Evolutionary conservation across 2,797 vertebrate species (phyloP), one percentile per base, ranked within the genome.

Genomic region (Anomalospiza imberbis): DNA sequence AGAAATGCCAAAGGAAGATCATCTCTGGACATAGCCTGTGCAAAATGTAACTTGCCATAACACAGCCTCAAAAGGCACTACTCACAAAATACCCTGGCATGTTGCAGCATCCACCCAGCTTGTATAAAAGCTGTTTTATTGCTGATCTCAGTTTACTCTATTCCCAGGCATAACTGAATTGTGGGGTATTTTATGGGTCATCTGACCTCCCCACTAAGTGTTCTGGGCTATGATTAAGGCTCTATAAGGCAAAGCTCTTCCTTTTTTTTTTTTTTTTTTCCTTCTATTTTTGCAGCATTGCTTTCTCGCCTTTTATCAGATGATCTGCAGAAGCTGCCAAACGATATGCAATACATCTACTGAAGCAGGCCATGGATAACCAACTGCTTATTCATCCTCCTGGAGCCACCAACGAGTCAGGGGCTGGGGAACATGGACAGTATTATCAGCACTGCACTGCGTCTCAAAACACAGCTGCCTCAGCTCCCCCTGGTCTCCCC

Each of bases 31-130:
- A 42, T 3, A 55, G 63, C 57, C 77, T 12, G 6, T 74, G 61
- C 93, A 91, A 94, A 96, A 77, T 44, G 24, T 58, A 87, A 95
- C 95, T 93, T 97, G 95, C 86, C 38, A 17, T 72, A 91, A 95
- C 94, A 82, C 53, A 90, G 29, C 88, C 47, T 88, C 31, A 61
- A 89, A 88, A 95, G 66, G 67, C 77, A 87, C 57, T 68, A 31
- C 77, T 83, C 73, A 54, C 83, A 85, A 87, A 96, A 87, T 36
- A 90, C 31, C 42, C 67, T 85, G 78, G 85, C 94, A 72, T 88
- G 85, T 97, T 94, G 77, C 88, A 91, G 88, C 95, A 94, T 53
- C 77, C 74, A 94, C 68, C 50, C n/a, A 31, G 40, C 93, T 85
- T 94, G 89, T 58, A 79, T 53, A 65, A 86, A 94, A 91, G 57